Evolutionary conservation across 2,797 vertebrate species (phyloP), one percentile per base, ranked within the genome.

Genomic region (Rhinichthys osculus): DNA sequence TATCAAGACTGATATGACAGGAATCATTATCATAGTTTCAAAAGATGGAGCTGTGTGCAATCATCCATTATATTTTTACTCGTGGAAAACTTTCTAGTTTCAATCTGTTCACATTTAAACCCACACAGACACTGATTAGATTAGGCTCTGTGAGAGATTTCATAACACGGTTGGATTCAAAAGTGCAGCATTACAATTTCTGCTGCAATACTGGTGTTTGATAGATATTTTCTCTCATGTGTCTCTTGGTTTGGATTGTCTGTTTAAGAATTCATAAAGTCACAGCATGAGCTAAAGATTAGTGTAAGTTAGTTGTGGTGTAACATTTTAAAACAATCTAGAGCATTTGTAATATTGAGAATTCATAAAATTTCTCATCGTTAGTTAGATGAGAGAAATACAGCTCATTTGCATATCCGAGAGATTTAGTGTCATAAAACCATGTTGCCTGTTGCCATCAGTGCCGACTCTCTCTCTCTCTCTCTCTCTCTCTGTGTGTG

Each of bases 401-500:
- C 38, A 19, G 16, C n/a, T 64, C 8, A 44, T 78, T 78, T 62
- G 54, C 70, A 83, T 62, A 64, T 81, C 40, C 19, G 40, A 73
- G 33, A 30, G 38, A 64, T 42, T 66, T 21, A 50, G 13, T 38
- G 19, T 52, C 62, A 35, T 67, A 23, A 47, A 33, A 47, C 21
- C 17, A 38, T 23, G 30, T 13, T 67, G 27, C 6, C 42, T 23
- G 30, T 13, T 67, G 27, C 13, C 42, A 47, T 74, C 44, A 66
- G 14, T n/a, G 27, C 52, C 76, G 80, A 87, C 27, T 78, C 21
- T 21, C 40, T 88, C 52, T 78, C 87, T 69, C 1, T 35, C 35
- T 35, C 4, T 35, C 4, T 35, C 30, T 30, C 30, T 42, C 10
- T 91, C 52, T 90, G 78, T 74, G 30, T 88, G 57, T 67, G 59